A percentile compares a stretch with the other conserved stretches of the same genome.
Conservation (phyloP, 2,113 vertebrate species). For the Aspidoscelis tigris region DNA sequence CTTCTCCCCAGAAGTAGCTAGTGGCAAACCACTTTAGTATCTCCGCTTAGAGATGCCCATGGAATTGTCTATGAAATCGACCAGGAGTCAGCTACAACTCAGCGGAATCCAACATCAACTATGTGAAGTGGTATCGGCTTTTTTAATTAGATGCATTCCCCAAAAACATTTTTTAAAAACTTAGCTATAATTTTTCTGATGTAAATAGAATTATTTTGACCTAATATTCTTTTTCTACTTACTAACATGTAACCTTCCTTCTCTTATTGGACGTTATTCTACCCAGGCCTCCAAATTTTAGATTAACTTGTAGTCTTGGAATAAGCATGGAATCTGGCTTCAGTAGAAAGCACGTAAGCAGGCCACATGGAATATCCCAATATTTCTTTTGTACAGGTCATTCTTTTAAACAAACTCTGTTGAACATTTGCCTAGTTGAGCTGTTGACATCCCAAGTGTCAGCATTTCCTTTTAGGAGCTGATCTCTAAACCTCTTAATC, state of each 20-base stretch:
- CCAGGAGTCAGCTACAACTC: too few species aligned
- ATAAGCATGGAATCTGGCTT: slow-evolving; percentile 18
- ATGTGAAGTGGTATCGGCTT: too few species aligned
- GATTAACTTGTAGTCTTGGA: neutral
- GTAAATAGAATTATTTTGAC: neutral
- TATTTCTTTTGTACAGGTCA: slow-evolving; percentile 47
- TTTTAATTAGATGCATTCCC: too few species aligned
- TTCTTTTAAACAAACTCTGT: slow-evolving; percentile 39
- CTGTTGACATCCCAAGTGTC: slow-evolving; percentile 46
- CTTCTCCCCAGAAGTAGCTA: too few species aligned
- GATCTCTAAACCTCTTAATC: slow-evolving; percentile 36
- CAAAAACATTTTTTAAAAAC: too few species aligned
- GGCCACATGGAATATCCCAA: slow-evolving; percentile 48
- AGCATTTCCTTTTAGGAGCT: slow-evolving; percentile 61
- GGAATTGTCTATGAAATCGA: too few species aligned
- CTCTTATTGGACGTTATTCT: neutral
- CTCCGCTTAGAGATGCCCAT: too few species aligned
- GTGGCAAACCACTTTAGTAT: too few species aligned
- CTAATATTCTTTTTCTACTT: neutral
- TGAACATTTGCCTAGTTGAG: slow-evolving; percentile 20
- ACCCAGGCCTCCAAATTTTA: slow-evolving; percentile 3
- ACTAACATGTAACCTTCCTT: neutral
- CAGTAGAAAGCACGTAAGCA: neutral
- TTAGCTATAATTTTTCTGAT: neutral
- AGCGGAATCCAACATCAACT: too few species aligned